Base-by-base conservation (phyloP, 2,113 vertebrate species). In the Amphiprion percula region DNA sequence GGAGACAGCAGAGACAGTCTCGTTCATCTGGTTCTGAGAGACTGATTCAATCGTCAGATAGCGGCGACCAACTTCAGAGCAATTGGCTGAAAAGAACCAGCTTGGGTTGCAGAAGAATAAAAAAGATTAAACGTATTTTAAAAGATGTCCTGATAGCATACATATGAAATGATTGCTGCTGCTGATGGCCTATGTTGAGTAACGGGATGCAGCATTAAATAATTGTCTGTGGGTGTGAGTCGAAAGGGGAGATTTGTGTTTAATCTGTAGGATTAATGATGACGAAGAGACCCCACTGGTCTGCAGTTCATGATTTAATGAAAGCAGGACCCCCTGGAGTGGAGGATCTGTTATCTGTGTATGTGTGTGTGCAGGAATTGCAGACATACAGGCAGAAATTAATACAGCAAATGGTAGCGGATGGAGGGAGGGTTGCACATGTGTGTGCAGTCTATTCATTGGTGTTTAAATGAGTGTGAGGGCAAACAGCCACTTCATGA, bases 261-360 rank as follows among this genome's bases (percentile, higher is more conserved):
- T 88, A 92, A 90, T 92, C 91, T 88, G 33, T 10, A 9, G 90
- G 87, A 91, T 94, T 92, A 91, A 91, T 80, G 79, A 81, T 83
- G 83, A 79, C 21, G 54, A 84, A 72, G 56, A 79, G 74, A 44
- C 63, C 79, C 72, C 59, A 79, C 83, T 87, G 82, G 87, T 74
- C 49, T 23, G 2, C 65, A 69, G 60, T 87, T 88, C 79, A 85
- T 88, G 79, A 82, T 85, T 90, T 88, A 87, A 92, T 92, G 90
- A 91, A 89, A 89, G 85, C 44, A 33, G 66, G 62, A 74, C 84
- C 72, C 85, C 82, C 75, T 66, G 72, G 50, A 70, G 50, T 50
- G 77, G 47, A 71, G 70, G 59, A 37, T 62, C 56, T 77, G 72
- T 67, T 68, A 47, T 50, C 15, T 62, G 78, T 64, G 72, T 67